phyloP scores from a whole-genome alignment of 2,797 vertebrate genomes.

The Periophthalmus magnuspinnatus region DNA sequence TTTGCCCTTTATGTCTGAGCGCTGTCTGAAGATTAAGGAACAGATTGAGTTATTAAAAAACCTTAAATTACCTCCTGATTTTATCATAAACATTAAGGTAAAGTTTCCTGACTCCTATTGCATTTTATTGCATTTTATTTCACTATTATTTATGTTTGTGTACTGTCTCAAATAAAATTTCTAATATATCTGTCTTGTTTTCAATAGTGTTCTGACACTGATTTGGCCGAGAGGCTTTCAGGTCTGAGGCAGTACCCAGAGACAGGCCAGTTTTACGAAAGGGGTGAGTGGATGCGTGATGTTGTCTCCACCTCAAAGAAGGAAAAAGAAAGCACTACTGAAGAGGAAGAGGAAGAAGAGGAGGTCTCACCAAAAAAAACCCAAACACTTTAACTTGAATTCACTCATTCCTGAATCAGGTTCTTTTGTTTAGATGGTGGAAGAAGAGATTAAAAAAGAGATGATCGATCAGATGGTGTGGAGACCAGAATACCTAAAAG shows the following conservation, averaged over 20 bases:
- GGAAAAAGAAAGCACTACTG: conserved; percentile 41
- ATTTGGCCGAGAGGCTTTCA: conserved; percentile 83
- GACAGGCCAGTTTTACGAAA: conserved; percentile 79
- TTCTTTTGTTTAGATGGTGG: conserved; percentile 40
- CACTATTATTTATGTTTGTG: background rate
- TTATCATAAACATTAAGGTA: conserved; percentile 97
- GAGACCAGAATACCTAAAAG: conserved; percentile 78
- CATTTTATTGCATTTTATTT: background rate
- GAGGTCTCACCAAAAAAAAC: conserved; percentile 29
- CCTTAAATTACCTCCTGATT: conserved; percentile 84
- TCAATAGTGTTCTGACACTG: conserved; percentile 85
- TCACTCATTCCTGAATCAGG: background rate
- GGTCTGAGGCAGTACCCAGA: conserved; percentile 81
- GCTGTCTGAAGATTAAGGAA: conserved; percentile 77
- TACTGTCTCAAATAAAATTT: background rate
- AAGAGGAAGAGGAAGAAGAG: conserved; percentile 38
- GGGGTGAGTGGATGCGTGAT: conserved; percentile 79
- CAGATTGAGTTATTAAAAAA: conserved; percentile 87
- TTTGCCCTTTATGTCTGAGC: conserved; percentile 85
- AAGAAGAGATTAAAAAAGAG: conserved; percentile 56
- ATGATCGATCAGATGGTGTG: conserved; percentile 78
- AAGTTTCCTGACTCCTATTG: background rate
- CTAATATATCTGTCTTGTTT: background rate
- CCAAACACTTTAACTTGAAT: background rate
- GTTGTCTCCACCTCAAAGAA: conserved; percentile 59